Evolutionary conservation across 1,140 invertebrate genomes (phyloP).

Genomic region (Eciton burchellii): DNA sequence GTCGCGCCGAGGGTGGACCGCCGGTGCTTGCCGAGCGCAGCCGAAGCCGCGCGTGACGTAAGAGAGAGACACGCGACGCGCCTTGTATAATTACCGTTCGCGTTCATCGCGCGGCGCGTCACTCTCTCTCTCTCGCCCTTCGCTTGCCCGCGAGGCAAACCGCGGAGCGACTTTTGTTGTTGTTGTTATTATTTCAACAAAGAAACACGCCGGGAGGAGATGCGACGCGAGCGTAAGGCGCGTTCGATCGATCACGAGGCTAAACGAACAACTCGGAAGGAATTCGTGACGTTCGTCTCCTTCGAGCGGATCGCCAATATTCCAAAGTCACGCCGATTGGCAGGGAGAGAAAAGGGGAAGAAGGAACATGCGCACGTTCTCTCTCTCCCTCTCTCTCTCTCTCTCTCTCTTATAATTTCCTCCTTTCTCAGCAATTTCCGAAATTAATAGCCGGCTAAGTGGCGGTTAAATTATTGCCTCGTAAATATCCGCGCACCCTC

Average conservation of each 20-base stretch:
- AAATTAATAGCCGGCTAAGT: slow-evolving; percentile 84
- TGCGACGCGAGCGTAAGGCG: neutral
- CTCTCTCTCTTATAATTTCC: slow-evolving; percentile 74
- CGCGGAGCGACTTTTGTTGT: too few species aligned
- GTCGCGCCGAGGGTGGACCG: too few species aligned
- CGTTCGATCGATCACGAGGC: slow-evolving; percentile 22
- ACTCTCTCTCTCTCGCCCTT: too few species aligned
- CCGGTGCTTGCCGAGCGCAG: slow-evolving; percentile 9
- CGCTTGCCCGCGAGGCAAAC: too few species aligned
- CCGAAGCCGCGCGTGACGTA: neutral
- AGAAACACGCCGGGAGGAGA: neutral
- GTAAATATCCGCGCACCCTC: slow-evolving; percentile 82
- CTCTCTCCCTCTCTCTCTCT: slow-evolving; percentile 17
- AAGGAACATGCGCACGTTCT: slow-evolving; percentile 2
- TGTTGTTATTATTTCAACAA: too few species aligned
- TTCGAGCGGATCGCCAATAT: slow-evolving; percentile 35
- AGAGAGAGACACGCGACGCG: neutral
- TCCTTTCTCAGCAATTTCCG: slow-evolving; percentile 82
- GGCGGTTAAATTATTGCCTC: slow-evolving; percentile 84
- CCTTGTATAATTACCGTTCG: neutral
- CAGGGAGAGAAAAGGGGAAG: neutral
- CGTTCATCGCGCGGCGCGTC: too few species aligned
- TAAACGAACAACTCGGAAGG: slow-evolving; percentile 30
- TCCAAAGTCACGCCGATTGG: slow-evolving; percentile 30
- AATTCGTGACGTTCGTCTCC: slow-evolving; percentile 36